These are phyloP conservation scores for Leptinotarsa defecta DNA, from an alignment of 1,140 invertebrate species.

Conservation along the genomic window DNA sequence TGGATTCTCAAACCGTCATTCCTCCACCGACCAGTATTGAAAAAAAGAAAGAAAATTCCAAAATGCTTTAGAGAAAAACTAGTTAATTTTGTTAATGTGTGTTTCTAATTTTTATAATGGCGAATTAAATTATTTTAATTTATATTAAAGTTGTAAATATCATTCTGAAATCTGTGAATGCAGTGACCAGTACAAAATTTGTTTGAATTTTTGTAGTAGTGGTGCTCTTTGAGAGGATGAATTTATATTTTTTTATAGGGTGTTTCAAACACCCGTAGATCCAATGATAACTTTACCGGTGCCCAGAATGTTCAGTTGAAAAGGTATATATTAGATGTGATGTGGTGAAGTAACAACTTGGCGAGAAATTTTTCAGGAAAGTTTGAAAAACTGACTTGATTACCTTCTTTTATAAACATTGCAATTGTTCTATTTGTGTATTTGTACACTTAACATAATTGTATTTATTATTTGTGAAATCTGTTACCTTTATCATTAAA, in stretches of 20 bases:
- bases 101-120: constrained; percentile 4
- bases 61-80: constrained; percentile 44
- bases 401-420: neutral
- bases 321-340: neutral
- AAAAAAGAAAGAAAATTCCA: constrained; percentile 46
- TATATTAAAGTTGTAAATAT: constrained; percentile 13
- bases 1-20: constrained; percentile 34
- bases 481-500: too few species aligned
- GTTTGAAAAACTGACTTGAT: too few species aligned
- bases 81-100: constrained; percentile 12
- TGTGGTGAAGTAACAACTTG: neutral
- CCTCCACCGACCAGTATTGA: constrained; percentile 46
- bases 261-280: neutral
- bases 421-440: constrained; percentile 1
- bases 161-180: neutral
- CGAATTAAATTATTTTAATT: constrained; percentile 14
- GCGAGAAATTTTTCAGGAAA: too few species aligned
- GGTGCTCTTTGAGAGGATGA: neutral
- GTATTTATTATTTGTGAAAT: too few species aligned
- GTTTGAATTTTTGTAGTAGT: neutral
- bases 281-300: neutral
- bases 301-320: neutral
- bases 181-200: neutral
- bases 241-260: constrained; percentile 3
- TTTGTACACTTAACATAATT: neutral